Base-by-base conservation (phyloP, 2,113 vertebrate genomes). In the Peromyscus californicus region DNA sequence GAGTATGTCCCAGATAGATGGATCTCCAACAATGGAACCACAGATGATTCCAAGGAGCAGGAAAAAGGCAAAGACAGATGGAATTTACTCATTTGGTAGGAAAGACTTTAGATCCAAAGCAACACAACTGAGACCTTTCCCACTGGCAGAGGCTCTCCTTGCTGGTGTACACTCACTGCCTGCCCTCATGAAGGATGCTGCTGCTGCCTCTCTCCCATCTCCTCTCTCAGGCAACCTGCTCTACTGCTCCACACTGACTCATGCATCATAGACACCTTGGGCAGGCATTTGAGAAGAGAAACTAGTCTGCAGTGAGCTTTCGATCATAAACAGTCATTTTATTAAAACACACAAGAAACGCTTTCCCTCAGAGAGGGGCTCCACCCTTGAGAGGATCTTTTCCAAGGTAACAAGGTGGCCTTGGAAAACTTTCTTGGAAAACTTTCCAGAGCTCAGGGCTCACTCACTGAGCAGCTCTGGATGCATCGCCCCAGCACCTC, bases 381-480 rank as follows among this genome's bases (percentile, higher is more conserved):
- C 5, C 0, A 4, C 72, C 69, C 57, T 31, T 94, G 69, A 11
- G 80, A 42, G 51, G 31, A 33, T 24, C 0, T 19, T 63, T 45
- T 31, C 31, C 0, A 26, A 2, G 0, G n/a, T 78, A 76, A 4
- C 13, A 36, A 90, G 90, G 93, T 95, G 39, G 95, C 69, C 69
- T 91, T 94, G 67, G 93, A 92, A 92, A 97, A 98, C 97, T 98
- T 97, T 80, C 93, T 92, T 31, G 57, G 90, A 16, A 26, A 69
- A 51, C 76, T 74, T 65, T 5, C 12, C 48, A 90, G 97, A 97
- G 96, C 92, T 93, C 74, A 89, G 91, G 26, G 3, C 96, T 98
- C 85, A 79, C 97, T 97, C 97, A 90, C 91, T 72, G 94, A 97
- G 89, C 90, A 88, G 93, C 96, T 93, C 96, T 87, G 98, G 98